Base-by-base conservation (phyloP, 2,113 vertebrate genomes). In the Apistogramma diplotaenia region DNA sequence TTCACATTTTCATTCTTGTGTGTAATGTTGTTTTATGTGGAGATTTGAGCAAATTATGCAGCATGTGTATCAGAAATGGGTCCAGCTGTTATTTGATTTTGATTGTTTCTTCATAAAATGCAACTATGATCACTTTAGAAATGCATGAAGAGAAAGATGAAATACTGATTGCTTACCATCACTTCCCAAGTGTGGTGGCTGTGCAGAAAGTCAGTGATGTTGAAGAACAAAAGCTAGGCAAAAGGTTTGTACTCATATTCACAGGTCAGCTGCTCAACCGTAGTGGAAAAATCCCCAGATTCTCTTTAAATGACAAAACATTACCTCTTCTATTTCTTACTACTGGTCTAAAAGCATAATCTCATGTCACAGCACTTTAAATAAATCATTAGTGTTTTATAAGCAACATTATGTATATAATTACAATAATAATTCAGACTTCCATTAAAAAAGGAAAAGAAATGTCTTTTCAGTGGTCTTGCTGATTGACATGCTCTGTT, bases 351-450 rank as follows among this genome's bases (percentile, higher is more conserved):
- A n/a, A 85, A 87, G 65, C 55, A 79, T 80, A 83, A 79, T 90
- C 77, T 91, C 75, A 73, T 89, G 78, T 89, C 70, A 81, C 88
- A 88, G 93, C 93, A 95, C 93, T 94, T 95, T 94, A 94, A 87
- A 86, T 65, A 81, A 74, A 79, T 80, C 49, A 87, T 62, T 78
- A 58, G 71, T 71, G 67, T 83, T 92, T 83, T 82, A 85, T 60
- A 89, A 89, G 82, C 82, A 91, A 85, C 78, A 80, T 40, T 27
- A 58, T 35, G 46, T 70, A 46, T 70, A 31, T 29, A 29, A 55
- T 84, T 51, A 40, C 5, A 78, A 67, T 40, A 76, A 86, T 86
- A 62, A 76, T 67, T 71, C 49, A 82, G 37, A 58, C 33, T 79
- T 84, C 62, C 70, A 84, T 77, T 81, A 6, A 0, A 33, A 23